Evolutionary conservation across 2,797 vertebrate species (phyloP).

Genomic region (Pterois miles): DNA sequence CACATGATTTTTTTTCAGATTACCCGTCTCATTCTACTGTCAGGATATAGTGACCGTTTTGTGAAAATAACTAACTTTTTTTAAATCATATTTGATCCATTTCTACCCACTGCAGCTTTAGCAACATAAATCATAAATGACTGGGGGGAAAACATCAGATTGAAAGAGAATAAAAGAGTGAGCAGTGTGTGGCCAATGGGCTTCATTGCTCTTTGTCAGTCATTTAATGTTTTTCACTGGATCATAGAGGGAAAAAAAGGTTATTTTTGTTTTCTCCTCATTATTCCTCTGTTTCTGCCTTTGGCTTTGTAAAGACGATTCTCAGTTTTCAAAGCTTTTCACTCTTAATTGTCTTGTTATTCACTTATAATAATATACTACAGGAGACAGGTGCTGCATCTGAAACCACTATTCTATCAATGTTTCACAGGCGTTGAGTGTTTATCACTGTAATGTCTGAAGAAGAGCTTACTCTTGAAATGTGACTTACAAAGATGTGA

Average conservation of each 20-base stretch:
- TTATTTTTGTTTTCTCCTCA: too few species aligned
- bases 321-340: slow-evolving; percentile 2
- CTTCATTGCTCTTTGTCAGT: not conserved
- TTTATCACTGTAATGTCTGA: not conserved
- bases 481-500: too few species aligned
- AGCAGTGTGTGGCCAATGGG: not conserved
- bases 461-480: too few species aligned
- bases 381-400: not conserved
- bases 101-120: not conserved
- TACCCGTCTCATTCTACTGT: too few species aligned
- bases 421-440: not conserved
- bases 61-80: too few species aligned
- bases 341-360: not conserved
- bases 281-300: slow-evolving; percentile 1
- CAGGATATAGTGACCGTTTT: too few species aligned
- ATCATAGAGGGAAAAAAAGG: not conserved
- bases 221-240: not conserved
- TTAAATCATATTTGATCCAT: too few species aligned
- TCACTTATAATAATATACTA: not conserved
- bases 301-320: not conserved
- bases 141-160: not conserved
- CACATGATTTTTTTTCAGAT: too few species aligned
- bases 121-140: not conserved
- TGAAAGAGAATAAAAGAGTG: not conserved
- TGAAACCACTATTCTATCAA: not conserved